phyloP scores from a whole-genome alignment of 2,888 invertebrate species.

The Petrolisthes manimaculis region DNA sequence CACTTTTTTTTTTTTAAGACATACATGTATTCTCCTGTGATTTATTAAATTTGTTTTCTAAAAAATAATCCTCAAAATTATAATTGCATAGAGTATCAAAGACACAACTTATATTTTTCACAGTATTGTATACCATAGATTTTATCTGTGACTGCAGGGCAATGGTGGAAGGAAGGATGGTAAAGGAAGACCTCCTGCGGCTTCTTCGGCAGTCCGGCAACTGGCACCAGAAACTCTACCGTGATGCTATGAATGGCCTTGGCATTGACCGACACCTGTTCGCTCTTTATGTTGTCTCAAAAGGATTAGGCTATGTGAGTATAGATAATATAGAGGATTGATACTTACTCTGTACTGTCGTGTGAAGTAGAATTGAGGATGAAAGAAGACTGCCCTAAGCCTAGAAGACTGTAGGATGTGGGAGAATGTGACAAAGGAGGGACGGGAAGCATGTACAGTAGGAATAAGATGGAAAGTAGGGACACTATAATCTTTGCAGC shows the following conservation, averaged over 20 bases:
- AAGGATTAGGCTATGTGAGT: slow-evolving; percentile 72
- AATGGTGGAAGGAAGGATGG: slow-evolving; percentile 68
- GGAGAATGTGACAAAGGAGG: neutral
- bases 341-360: neutral
- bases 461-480: too few relatives aligned
- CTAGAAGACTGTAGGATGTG: neutral
- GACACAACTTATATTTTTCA: too few relatives aligned
- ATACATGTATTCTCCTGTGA: neutral
- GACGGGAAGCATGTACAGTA: too few relatives aligned
- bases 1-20: too few relatives aligned
- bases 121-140: too few relatives aligned
- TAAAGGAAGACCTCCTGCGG: slow-evolving; percentile 69
- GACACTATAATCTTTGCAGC: too few relatives aligned
- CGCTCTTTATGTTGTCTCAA: slow-evolving; percentile 72
- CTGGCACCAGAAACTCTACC: slow-evolving; percentile 71
- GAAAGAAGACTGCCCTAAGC: neutral
- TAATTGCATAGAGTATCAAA: too few relatives aligned
- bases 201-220: slow-evolving; percentile 70
- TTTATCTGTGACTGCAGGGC: slow-evolving; percentile 67
- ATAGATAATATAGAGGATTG: neutral
- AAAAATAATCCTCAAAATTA: neutral
- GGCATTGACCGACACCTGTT: slow-evolving; percentile 73
- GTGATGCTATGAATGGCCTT: slow-evolving; percentile 72
- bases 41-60: too few relatives aligned
- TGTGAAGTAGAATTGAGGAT: neutral